Conservation (phyloP, 2,113 vertebrate genomes). For the Centropristis striata region DNA sequence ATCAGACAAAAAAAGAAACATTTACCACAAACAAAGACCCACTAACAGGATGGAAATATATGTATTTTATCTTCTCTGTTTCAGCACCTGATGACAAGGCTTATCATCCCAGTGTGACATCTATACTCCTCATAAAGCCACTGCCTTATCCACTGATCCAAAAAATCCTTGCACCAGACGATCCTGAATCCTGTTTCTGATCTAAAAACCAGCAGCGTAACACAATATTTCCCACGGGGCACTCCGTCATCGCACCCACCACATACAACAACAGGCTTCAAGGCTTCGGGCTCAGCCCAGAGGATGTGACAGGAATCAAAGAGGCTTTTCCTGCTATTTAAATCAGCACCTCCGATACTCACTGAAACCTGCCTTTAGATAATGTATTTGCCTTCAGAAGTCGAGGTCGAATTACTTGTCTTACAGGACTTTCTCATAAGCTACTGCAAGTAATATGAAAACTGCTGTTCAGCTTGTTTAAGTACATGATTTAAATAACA, state of each 20-base stretch:
- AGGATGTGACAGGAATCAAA: conserved; percentile 70
- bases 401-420: conserved; percentile 33
- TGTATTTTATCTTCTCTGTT: conserved; percentile 7
- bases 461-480: no score
- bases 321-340: conserved; percentile 60
- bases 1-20: not conserved
- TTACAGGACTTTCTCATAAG: not conserved
- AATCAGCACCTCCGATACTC: conserved; percentile 49
- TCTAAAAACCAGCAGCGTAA: conserved; percentile 73
- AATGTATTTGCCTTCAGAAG: conserved; percentile 33
- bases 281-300: conserved; percentile 27
- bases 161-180: conserved; percentile 9
- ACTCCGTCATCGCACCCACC: conserved; percentile 46
- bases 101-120: conserved; percentile 31
- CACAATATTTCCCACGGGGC: conserved; percentile 69
- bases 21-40: conserved; percentile 4
- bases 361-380: conserved; percentile 9
- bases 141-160: conserved; percentile 32
- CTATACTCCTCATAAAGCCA: conserved; percentile 18
- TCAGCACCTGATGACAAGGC: conserved; percentile 10
- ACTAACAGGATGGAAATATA: not conserved
- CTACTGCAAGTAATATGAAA: not conserved
- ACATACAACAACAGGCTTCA: conserved; percentile 56
- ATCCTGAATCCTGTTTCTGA: conserved; percentile 42
- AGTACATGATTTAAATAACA: no score